Evolutionary conservation across 2,113 vertebrate genomes (phyloP).

Genomic region (Ailurus styani): DNA sequence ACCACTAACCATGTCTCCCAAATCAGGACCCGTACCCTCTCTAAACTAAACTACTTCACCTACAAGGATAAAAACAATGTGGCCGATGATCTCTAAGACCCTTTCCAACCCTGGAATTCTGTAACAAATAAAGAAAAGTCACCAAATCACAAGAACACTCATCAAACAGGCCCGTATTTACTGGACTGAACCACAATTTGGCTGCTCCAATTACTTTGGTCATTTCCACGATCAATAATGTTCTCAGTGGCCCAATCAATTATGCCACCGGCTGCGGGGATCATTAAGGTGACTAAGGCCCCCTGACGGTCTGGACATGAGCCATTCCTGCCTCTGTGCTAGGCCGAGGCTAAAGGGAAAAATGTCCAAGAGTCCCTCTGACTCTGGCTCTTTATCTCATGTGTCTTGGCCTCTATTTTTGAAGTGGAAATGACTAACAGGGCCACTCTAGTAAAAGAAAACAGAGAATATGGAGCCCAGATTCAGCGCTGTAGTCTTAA

Average conservation of each 20-base stretch:
- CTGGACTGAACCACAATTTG: not conserved
- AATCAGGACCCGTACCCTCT: not conserved
- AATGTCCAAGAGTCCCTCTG: not conserved
- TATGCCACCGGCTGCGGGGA: not conserved
- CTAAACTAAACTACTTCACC: not conserved
- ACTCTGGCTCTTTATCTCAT: not conserved
- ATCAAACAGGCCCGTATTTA: not conserved
- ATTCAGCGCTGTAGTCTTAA: not conserved
- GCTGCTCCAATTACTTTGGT: conserved; percentile 22
- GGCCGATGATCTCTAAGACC: not conserved
- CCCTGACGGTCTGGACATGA: not conserved
- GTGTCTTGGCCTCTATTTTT: not conserved
- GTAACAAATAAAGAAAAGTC: conserved; percentile 23
- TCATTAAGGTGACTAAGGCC: not conserved
- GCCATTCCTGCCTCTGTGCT: not conserved
- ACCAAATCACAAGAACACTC: not conserved
- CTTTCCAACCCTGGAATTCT: conserved; percentile 10
- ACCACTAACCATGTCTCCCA: not conserved
- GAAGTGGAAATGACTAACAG: not conserved
- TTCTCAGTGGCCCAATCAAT: not conserved
- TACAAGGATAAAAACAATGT: not conserved
- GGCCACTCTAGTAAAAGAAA: not conserved
- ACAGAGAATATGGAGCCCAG: not conserved
- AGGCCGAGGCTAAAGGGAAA: not conserved
- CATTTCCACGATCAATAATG: conserved; percentile 16